These are phyloP conservation scores for Clarias laeviceps DNA, from an alignment of 2,797 vertebrate genomes.

Conservation along the genomic window DNA sequence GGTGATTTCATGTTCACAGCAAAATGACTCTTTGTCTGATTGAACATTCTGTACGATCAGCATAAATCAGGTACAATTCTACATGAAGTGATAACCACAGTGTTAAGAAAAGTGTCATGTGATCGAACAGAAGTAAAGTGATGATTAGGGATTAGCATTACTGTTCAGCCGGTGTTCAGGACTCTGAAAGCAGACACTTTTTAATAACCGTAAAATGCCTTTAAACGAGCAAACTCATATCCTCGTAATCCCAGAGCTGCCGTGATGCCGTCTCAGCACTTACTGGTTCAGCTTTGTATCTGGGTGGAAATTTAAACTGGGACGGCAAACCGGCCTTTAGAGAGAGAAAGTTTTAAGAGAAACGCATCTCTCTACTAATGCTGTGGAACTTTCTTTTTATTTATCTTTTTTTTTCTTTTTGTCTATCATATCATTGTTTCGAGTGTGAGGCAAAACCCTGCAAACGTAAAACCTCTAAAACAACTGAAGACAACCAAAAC, in stretches of 20 bases:
- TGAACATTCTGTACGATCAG: neutral
- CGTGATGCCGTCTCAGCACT: slow-evolving; percentile 20
- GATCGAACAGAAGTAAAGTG: neutral
- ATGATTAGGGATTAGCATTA: neutral
- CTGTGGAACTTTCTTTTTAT: slow-evolving; percentile 11
- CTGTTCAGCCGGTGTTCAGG: neutral
- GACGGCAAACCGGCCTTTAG: slow-evolving; percentile 3
- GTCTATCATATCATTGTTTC: slow-evolving; percentile 1
- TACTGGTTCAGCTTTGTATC: neutral
- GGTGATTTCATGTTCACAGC: neutral
- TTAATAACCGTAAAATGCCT: slow-evolving; percentile 29
- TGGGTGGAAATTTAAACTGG: slow-evolving; percentile 1
- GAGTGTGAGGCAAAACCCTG: slow-evolving; percentile 13
- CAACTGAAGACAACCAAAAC: slow-evolving; percentile 46
- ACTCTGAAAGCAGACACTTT: slow-evolving; percentile 22
- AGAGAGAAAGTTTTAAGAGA: neutral
- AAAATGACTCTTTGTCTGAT: neutral
- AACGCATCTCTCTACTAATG: neutral
- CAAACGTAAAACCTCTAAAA: neutral
- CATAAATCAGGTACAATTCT: neutral
- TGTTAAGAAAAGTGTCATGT: neutral
- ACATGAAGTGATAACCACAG: neutral
- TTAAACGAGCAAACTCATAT: slow-evolving; percentile 21
- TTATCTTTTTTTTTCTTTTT: neutral
- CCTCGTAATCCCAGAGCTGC: slow-evolving; percentile 6